phyloP scores from a whole-genome alignment of 2,113 vertebrate species.

The Panthera uncia region DNA sequence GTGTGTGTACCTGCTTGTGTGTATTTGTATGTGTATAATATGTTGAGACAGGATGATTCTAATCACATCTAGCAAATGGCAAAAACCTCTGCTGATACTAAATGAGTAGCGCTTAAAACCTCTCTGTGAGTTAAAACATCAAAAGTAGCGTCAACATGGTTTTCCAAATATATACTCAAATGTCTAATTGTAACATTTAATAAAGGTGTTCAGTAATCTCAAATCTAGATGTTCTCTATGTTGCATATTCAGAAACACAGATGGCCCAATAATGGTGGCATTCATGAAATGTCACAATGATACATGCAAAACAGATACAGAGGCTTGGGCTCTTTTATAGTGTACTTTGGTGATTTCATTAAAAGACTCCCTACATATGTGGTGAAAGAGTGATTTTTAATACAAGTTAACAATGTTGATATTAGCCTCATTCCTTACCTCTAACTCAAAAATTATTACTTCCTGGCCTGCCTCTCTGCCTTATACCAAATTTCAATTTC shows the following conservation, averaged over 20 bases:
- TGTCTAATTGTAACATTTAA: not conserved
- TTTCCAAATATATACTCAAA: not conserved
- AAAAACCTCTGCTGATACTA: not conserved
- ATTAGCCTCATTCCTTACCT: not conserved
- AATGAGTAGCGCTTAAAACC: not conserved
- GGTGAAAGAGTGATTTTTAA: not conserved
- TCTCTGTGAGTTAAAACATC: not conserved
- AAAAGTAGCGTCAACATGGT: not conserved
- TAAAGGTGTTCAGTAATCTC: not conserved
- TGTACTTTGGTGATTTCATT: not conserved
- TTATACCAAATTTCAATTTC: not conserved
- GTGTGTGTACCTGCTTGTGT: fast-evolving
- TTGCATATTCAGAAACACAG: not conserved
- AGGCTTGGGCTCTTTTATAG: fast-evolving
- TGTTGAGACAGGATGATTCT: not conserved
- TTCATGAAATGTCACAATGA: not conserved
- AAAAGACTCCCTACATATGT: fast-evolving
- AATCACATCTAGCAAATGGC: not conserved
- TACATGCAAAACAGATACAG: not conserved
- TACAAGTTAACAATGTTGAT: not conserved
- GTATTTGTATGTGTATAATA: fast-evolving
- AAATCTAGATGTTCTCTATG: not conserved
- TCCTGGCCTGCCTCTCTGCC: fast-evolving
- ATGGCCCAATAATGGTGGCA: not conserved
- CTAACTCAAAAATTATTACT: not conserved